phyloP scores from a whole-genome alignment of 2,888 invertebrate species.

The Drosophila paramelanica region DNA sequence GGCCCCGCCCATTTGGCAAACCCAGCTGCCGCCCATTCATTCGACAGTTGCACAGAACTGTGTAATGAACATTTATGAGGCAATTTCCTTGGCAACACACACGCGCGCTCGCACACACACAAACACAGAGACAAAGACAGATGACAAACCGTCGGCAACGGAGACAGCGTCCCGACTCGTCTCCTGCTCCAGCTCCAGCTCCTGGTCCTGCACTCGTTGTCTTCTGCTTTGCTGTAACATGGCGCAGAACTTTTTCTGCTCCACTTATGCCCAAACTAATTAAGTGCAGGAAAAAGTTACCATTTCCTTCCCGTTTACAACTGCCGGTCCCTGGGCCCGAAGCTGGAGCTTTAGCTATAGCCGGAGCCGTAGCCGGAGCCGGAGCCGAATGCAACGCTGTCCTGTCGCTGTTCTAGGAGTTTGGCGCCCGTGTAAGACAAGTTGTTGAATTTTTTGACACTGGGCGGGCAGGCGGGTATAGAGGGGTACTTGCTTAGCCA shows the following conservation, averaged over 20 bases:
- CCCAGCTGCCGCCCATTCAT: conserved; percentile 39
- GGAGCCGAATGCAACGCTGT: conserved; percentile 37
- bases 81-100: conserved; percentile 76
- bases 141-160: conserved; percentile 62
- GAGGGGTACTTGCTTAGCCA: conserved; percentile 37
- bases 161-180: conserved; percentile 38
- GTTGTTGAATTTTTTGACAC: conserved; percentile 69
- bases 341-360: conserved; percentile 29
- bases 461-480: background rate
- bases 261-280: conserved; percentile 81
- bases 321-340: conserved; percentile 40
- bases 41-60: conserved; percentile 67
- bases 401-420: background rate
- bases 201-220: conserved; percentile 2
- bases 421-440: conserved; percentile 60
- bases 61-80: conserved; percentile 80
- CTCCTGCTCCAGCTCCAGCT: conserved; percentile 3
- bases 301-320: conserved; percentile 74
- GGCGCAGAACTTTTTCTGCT: conserved; percentile 76
- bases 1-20: conserved; percentile 34
- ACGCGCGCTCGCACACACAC: conserved; percentile 28
- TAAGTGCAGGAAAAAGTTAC: conserved; percentile 81
- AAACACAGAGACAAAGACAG: conserved; percentile 41
- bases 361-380: background rate
- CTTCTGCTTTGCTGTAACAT: conserved; percentile 53